Base-by-base conservation (phyloP, 2,888 invertebrate genomes). In the Octodonta nipae region DNA sequence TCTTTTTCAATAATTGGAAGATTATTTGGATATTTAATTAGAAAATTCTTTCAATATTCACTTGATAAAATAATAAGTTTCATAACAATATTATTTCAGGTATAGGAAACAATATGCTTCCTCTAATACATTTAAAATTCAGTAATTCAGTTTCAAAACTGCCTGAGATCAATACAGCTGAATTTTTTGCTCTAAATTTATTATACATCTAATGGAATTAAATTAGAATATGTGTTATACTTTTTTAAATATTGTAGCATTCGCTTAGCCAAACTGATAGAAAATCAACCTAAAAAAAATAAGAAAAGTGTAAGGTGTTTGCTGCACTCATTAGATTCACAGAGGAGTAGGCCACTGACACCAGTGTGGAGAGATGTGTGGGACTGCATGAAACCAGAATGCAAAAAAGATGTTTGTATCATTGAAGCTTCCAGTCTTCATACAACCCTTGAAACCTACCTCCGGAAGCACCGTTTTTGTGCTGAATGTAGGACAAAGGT, bases 401-500 rank as follows among this genome's bases (percentile, higher is more conserved):
- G 84, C 51, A 71, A 79, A 33, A 79, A 81, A 50, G 88, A 89
- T 61, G 79, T 89, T 44, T 82, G 88, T 26, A 74, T 88, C 30
- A 81, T 92, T 33, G 86, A 89, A 62, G 81, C 83, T 43, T 78
- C 79, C 52, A 80, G 79, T 44, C 66, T 92, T 38, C 78, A 86
- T 51, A 78, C 79, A 38, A 89, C 89, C 10, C 68, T 92, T 22
- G 88, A 91, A 54, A 83, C 79, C 45, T 92, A 92, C 63, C 70
- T 92, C 38, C 74, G 84, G 47, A 92, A 92, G 65, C 91, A 92
- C 60, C 76, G 88, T 66, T 92, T 92, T 63, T 92, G 92, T 56
- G 78, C 81, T 2, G 92, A 92, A 56, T 92, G 92, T 58, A 81
- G 88, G 47, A 84, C 87, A 42, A 92, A 91, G 71, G 89, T 92